phyloP scores from a whole-genome alignment of 2,113 vertebrate genomes.

The Sterrhoptilus dennistouni region DNA sequence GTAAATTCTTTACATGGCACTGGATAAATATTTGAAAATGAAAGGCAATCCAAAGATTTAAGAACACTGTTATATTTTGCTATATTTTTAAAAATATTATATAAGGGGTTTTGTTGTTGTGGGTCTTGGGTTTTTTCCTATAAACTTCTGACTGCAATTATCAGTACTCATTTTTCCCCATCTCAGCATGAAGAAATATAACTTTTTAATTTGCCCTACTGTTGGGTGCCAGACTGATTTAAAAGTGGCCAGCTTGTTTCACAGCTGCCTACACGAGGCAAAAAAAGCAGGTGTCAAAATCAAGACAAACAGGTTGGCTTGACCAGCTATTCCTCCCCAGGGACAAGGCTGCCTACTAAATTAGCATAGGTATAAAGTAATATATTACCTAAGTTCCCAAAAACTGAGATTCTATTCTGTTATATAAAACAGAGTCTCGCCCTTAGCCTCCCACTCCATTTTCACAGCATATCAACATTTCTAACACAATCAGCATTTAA shows the following conservation, averaged over 20 bases:
- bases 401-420: not conserved
- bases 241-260: not conserved
- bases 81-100: not conserved
- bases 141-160: not conserved
- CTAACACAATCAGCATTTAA: not conserved
- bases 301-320: conserved; percentile 19
- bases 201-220: conserved; percentile 3
- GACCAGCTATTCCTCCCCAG: not conserved
- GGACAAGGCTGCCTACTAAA: not conserved
- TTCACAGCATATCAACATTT: conserved; percentile 2
- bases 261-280: not conserved
- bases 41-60: not conserved
- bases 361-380: not conserved
- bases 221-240: not conserved
- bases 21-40: not conserved
- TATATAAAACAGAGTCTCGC: not conserved
- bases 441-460: not conserved
- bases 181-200: not conserved
- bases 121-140: not conserved
- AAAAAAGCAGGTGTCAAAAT: conserved; percentile 14
- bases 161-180: not conserved
- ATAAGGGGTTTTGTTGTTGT: not conserved
- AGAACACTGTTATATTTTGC: not conserved
- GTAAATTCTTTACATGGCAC: not conserved
- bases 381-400: not conserved